Evolutionary conservation across 2,888 invertebrate genomes (phyloP).

Genomic region (Lumbricus terrestris): DNA sequence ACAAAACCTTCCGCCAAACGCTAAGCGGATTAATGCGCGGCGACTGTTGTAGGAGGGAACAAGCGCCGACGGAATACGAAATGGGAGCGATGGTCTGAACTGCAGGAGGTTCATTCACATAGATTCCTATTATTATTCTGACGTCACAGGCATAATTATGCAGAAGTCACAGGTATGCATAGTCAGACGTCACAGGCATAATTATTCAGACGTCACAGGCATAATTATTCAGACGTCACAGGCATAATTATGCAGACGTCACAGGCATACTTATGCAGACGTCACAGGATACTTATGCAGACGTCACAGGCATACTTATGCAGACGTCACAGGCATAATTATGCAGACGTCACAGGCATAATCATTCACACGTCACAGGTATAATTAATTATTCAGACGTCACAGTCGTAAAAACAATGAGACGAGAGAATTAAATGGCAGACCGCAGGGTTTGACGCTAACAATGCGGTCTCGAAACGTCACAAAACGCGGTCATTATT

Average conservation of each 20-base stretch:
- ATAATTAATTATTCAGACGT: no score
- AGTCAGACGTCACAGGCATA: no score
- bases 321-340: not conserved
- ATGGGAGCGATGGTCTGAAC: slow-evolving; percentile 6
- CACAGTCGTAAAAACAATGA: not conserved
- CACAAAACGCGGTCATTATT: not conserved
- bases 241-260: no score
- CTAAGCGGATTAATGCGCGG: not conserved
- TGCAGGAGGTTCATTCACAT: not conserved
- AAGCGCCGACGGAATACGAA: not conserved
- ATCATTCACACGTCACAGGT: no score
- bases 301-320: no score
- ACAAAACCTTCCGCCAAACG: slow-evolving; percentile 71
- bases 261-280: no score
- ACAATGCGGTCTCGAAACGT: not conserved
- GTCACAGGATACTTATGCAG: no score
- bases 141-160: not conserved
- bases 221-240: not conserved
- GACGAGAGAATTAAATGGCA: not conserved
- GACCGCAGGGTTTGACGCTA: not conserved
- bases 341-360: no score
- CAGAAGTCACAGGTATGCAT: no score
- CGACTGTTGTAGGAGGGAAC: not conserved
- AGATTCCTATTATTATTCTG: not conserved
- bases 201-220: no score